Percentiles rank a stretch among this genome's conserved stretches.
phyloP scores from a whole-genome alignment of 1,140 invertebrate species.

The Ceratitis capitata region DNA sequence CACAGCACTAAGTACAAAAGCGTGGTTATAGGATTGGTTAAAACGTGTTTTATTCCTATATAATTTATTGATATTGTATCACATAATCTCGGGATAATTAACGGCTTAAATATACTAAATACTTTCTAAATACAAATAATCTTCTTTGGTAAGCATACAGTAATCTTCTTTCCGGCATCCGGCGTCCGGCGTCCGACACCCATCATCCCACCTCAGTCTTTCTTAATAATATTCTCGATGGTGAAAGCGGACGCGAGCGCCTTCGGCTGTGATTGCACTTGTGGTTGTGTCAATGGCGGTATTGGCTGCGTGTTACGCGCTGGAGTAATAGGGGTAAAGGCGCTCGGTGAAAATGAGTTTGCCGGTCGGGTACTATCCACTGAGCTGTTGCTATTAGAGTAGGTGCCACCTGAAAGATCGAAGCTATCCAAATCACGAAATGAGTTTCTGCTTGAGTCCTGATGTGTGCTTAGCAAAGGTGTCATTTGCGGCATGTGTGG shows the following conservation, averaged over 20 bases:
- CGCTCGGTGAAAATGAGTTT: conserved; percentile 39
- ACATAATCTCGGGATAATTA: conserved; percentile 4
- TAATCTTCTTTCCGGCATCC: no score
- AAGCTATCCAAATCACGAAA: conserved; percentile 39
- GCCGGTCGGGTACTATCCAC: conserved; percentile 13
- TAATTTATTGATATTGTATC: conserved; percentile 40
- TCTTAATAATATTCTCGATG: conserved; percentile 46
- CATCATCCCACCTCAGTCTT: conserved; percentile 41
- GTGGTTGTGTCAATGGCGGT: not conserved
- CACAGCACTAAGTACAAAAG: no score
- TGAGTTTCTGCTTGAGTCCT: not conserved
- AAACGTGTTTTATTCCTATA: no score
- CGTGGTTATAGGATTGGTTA: no score
- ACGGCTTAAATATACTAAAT: not conserved
- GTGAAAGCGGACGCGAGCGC: not conserved
- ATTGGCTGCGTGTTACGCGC: not conserved
- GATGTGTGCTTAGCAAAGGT: not conserved
- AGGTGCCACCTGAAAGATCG: conserved; percentile 41
- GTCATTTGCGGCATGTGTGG: not conserved
- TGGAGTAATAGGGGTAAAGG: conserved; percentile 40
- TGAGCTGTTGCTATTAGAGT: conserved; percentile 42
- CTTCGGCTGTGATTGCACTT: not conserved
- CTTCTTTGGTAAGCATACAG: not conserved
- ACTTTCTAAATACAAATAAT: not conserved
- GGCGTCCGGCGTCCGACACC: not conserved